Evolutionary conservation across 2,888 invertebrate genomes (phyloP).

Genomic region (Perithous albicinctus): DNA sequence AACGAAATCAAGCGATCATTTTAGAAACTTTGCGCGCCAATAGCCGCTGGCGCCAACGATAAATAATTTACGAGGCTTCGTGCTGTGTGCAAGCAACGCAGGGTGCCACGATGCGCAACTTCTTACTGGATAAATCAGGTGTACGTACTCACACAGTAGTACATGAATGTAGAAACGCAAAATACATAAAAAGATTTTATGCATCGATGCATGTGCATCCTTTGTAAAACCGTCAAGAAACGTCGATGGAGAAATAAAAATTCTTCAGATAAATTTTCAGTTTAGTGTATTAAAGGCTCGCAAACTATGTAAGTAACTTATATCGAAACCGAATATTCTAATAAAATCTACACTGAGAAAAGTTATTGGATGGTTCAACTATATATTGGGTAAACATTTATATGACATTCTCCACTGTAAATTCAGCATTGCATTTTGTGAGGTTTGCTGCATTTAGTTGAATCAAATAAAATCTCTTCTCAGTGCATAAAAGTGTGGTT

Average conservation of each 20-base stretch:
- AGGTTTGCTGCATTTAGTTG: no score
- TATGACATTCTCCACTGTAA: no score
- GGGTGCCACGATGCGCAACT: neutral
- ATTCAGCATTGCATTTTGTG: no score
- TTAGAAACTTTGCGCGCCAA: conserved; percentile 31
- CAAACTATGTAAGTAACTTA: neutral
- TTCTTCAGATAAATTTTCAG: neutral
- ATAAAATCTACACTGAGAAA: neutral
- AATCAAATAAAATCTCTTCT: no score
- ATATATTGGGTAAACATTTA: no score
- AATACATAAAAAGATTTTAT: neutral
- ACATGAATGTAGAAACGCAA: neutral
- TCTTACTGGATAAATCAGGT: conserved; percentile 22
- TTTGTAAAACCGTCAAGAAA: neutral
- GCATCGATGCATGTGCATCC: neutral
- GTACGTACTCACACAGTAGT: neutral
- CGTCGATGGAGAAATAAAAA: neutral
- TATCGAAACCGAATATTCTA: neutral
- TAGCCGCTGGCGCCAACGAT: conserved; percentile 37
- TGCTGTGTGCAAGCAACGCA: conserved; percentile 2
- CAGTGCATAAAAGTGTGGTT: no score
- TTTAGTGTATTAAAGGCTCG: neutral
- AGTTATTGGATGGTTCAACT: neutral
- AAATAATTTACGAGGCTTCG: conserved; percentile 51
- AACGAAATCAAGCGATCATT: conserved; percentile 21